Percentiles rank a stretch among this genome's conserved stretches.
Evolutionary conservation across 2,113 vertebrate genomes (phyloP).

Genomic region (Leucopsar rothschildi): DNA sequence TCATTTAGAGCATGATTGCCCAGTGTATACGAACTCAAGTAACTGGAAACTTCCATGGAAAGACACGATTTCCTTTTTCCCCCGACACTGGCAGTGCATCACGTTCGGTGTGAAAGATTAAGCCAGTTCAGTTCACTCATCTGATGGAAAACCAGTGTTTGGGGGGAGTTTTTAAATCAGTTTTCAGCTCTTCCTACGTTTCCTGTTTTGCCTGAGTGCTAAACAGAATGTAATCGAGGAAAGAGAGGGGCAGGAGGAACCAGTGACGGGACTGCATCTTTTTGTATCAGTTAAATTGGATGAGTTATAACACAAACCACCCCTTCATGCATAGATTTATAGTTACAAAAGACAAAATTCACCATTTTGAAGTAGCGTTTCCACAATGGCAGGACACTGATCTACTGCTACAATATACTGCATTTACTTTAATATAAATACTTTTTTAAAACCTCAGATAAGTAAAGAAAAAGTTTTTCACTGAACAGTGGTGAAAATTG

Average conservation of each 20-base stretch:
- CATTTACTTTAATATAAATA: background rate
- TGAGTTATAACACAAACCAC: background rate
- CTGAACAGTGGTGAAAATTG: background rate
- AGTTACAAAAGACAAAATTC: background rate
- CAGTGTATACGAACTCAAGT: background rate
- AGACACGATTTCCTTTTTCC: background rate
- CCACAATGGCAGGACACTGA: background rate
- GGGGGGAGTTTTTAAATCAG: background rate
- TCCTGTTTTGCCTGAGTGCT: background rate
- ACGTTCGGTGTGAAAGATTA: background rate
- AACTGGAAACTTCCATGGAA: background rate
- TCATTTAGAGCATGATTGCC: background rate
- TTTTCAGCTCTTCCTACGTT: background rate
- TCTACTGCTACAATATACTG: background rate
- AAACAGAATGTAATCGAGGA: background rate
- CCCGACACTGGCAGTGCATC: background rate
- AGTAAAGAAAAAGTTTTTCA: background rate
- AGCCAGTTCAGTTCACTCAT: background rate
- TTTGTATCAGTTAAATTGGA: background rate
- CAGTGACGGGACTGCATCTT: accelerated
- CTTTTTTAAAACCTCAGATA: background rate
- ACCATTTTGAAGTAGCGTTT: background rate
- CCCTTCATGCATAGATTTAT: background rate
- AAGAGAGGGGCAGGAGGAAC: background rate
- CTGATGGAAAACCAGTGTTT: background rate